Percentiles rank a stretch among this genome's conserved stretches.
These are phyloP conservation scores for Eupsilia transversa DNA, from an alignment of 2,888 invertebrate genomes.

Conservation along the genomic window DNA sequence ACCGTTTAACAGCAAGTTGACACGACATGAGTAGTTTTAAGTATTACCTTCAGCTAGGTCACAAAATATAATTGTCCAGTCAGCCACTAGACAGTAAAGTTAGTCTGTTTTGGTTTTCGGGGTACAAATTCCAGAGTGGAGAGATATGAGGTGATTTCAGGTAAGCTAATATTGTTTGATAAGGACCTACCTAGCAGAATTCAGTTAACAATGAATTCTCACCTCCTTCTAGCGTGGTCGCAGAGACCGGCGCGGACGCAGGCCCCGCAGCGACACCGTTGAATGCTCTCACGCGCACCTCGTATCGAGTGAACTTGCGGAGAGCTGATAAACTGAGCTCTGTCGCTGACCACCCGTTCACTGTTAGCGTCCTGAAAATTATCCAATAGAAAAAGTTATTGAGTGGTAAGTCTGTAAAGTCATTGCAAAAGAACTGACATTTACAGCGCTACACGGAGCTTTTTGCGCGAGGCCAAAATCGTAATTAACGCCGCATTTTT, in stretches of 20 bases:
- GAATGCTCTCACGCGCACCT: constrained; percentile 94
- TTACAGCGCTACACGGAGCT: too few relatives aligned
- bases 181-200: too few relatives aligned
- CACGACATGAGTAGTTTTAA: too few relatives aligned
- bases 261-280: constrained; percentile 95
- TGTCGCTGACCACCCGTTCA: constrained; percentile 93
- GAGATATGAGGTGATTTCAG: too few relatives aligned
- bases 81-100: too few relatives aligned
- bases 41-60: too few relatives aligned
- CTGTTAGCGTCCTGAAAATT: constrained; percentile 88
- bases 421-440: not conserved
- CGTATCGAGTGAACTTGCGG: constrained; percentile 95
- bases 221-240: constrained; percentile 94
- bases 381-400: constrained; percentile 1
- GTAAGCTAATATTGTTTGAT: too few relatives aligned
- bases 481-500: not conserved
- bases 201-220: constrained; percentile 31
- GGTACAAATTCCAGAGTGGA: too few relatives aligned
- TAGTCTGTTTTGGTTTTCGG: too few relatives aligned
- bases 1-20: too few relatives aligned
- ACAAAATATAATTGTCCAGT: too few relatives aligned
- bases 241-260: constrained; percentile 92
- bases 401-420: not conserved
- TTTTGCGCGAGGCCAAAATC: too few relatives aligned
- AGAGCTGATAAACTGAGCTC: constrained; percentile 92